Evolutionary conservation across 2,113 vertebrate genomes (phyloP).

Genomic region (Callorhinus ursinus): DNA sequence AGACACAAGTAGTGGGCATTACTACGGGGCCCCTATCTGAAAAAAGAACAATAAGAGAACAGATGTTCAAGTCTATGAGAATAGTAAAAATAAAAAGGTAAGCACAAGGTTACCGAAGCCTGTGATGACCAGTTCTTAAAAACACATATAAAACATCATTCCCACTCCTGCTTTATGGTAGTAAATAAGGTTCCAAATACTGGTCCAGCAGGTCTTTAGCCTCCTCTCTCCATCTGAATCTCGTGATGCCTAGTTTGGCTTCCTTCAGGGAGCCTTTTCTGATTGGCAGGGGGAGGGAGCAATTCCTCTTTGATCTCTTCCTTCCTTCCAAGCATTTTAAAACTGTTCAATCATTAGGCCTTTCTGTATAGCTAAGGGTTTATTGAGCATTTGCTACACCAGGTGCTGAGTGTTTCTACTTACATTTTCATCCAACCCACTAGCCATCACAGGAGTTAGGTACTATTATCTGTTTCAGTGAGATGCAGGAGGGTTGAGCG

Average conservation of each 20-base stretch:
- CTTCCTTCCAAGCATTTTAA: not conserved
- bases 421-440: not conserved
- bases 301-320: not conserved
- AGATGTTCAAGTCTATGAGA: not conserved
- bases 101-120: not conserved
- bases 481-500: not conserved
- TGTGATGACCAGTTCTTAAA: not conserved
- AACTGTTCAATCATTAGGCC: not conserved
- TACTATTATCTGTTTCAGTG: not conserved
- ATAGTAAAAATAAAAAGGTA: not conserved
- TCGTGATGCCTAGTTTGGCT: not conserved
- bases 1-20: not conserved
- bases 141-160: not conserved
- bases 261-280: not conserved
- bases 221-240: not conserved
- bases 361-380: not conserved
- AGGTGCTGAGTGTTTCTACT: not conserved
- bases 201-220: not conserved
- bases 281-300: not conserved
- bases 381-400: not conserved
- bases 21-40: not conserved
- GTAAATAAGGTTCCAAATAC: not conserved
- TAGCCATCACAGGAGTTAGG: not conserved
- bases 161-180: not conserved
- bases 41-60: not conserved